These are phyloP conservation scores for Sesamia nonagrioides DNA, from an alignment of 1,140 invertebrate species.

Conservation along the genomic window DNA sequence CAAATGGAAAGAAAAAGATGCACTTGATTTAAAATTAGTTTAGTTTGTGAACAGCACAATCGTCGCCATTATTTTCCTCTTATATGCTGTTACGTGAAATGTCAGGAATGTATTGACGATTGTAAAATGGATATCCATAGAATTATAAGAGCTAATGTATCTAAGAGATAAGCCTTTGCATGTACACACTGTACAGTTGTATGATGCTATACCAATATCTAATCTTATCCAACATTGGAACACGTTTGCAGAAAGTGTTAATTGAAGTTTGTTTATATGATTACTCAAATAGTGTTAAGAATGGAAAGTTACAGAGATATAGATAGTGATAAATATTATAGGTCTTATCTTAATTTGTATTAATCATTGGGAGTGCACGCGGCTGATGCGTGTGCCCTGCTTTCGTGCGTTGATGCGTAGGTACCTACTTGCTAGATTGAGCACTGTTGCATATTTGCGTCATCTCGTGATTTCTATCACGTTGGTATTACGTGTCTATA, in stretches of 20 bases:
- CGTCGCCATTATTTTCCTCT: not conserved
- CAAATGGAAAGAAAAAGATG: too few relatives aligned
- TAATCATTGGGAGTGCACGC: slow-evolving; percentile 45
- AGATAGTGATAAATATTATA: slow-evolving; percentile 59
- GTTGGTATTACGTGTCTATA: not conserved
- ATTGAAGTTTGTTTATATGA: slow-evolving; percentile 38
- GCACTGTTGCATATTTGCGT: not conserved
- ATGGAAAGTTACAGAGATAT: slow-evolving; percentile 65
- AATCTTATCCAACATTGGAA: slow-evolving; percentile 6
- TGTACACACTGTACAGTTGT: too few relatives aligned
- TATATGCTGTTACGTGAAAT: slow-evolving; percentile 34
- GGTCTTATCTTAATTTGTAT: slow-evolving; percentile 36
- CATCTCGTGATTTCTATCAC: not conserved
- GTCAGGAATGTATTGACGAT: slow-evolving; percentile 3
- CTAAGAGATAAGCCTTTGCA: slow-evolving; percentile 1
- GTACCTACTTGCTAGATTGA: not conserved
- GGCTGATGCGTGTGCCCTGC: slow-evolving; percentile 19
- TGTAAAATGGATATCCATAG: slow-evolving; percentile 11
- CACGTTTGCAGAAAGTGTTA: slow-evolving; percentile 29
- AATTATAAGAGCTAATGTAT: slow-evolving; percentile 18
- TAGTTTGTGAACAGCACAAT: too few relatives aligned
- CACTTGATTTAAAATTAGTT: too few relatives aligned
- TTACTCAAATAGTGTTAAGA: slow-evolving; percentile 34
- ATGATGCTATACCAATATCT: too few relatives aligned
- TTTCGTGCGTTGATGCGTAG: not conserved